A percentile compares a stretch with the other conserved stretches of the same genome.
These are phyloP conservation scores for Pseudonaja textilis DNA, from an alignment of 2,113 vertebrate species.

Conservation along the genomic window DNA sequence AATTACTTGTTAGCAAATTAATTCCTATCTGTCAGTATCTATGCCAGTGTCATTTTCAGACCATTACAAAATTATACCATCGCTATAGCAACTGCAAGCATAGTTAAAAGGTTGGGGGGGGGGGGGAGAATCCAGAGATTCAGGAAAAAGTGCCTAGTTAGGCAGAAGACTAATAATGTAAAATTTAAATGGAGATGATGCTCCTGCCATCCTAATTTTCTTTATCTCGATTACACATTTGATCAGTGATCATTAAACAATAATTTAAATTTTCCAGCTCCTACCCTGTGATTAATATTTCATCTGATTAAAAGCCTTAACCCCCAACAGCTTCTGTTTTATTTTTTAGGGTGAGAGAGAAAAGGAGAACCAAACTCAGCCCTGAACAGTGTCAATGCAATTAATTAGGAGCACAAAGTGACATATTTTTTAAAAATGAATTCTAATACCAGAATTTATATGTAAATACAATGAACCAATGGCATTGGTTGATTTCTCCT, in stretches of 20 bases:
- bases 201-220: slow-evolving; percentile 66
- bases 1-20: slow-evolving; percentile 96
- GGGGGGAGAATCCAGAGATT: slow-evolving; percentile 70
- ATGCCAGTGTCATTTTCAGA: slow-evolving; percentile 81
- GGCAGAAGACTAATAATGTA: slow-evolving; percentile 69
- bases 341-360: slow-evolving; percentile 16
- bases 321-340: slow-evolving; percentile 38
- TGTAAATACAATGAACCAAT: slow-evolving; percentile 51
- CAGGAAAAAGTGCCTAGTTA: slow-evolving; percentile 76
- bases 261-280: slow-evolving; percentile 70
- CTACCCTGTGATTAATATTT: slow-evolving; percentile 61
- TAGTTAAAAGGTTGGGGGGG: slow-evolving; percentile 71
- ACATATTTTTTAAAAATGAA: slow-evolving; percentile 52
- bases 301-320: slow-evolving; percentile 67
- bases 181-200: slow-evolving; percentile 58
- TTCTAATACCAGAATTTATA: slow-evolving; percentile 55
- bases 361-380: slow-evolving; percentile 6
- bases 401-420: slow-evolving; percentile 71
- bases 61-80: slow-evolving; percentile 87
- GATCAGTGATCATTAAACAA: slow-evolving; percentile 72
- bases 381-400: slow-evolving; percentile 54
- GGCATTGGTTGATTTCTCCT: slow-evolving; percentile 44
- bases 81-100: slow-evolving; percentile 83
- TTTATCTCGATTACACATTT: slow-evolving; percentile 66
- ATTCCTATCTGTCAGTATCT: slow-evolving; percentile 91